Conservation (phyloP, 2,797 vertebrate genomes). For the Cynopterus sphinx region DNA sequence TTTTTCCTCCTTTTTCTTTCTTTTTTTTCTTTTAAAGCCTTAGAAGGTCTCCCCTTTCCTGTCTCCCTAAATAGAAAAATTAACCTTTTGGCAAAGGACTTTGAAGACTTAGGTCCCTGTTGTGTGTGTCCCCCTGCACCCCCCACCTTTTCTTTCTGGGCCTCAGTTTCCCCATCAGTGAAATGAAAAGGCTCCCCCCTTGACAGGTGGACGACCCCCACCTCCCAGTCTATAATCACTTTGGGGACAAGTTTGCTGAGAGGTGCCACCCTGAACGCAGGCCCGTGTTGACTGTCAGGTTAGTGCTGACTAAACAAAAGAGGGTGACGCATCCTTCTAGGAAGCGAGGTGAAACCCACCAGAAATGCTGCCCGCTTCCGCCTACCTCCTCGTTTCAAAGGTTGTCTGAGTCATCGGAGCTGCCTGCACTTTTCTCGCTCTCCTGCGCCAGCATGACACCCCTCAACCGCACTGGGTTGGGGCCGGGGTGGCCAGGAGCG, state of each 20-base stretch:
- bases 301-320: conserved; percentile 39
- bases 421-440: background rate
- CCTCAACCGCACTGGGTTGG: background rate
- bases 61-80: background rate
- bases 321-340: conserved; percentile 54
- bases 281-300: background rate
- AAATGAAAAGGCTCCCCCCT: background rate
- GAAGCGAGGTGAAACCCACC: conserved; percentile 47
- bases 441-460: background rate
- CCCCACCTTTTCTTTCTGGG: background rate
- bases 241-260: background rate
- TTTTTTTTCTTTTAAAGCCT: background rate
- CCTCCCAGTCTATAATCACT: background rate
- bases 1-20: background rate
- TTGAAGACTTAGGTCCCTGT: conserved; percentile 2
- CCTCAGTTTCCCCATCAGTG: background rate
- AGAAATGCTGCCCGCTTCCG: background rate
- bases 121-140: background rate
- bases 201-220: background rate
- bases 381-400: conserved; percentile 6
- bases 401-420: conserved; percentile 59
- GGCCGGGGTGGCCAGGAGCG: background rate
- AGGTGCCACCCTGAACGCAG: background rate
- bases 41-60: background rate
- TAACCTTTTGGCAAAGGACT: conserved; percentile 1